Evolutionary conservation across 1,140 invertebrate species (phyloP), one percentile per base, ranked within the genome.

Genomic region (Bombus difficillimus): DNA sequence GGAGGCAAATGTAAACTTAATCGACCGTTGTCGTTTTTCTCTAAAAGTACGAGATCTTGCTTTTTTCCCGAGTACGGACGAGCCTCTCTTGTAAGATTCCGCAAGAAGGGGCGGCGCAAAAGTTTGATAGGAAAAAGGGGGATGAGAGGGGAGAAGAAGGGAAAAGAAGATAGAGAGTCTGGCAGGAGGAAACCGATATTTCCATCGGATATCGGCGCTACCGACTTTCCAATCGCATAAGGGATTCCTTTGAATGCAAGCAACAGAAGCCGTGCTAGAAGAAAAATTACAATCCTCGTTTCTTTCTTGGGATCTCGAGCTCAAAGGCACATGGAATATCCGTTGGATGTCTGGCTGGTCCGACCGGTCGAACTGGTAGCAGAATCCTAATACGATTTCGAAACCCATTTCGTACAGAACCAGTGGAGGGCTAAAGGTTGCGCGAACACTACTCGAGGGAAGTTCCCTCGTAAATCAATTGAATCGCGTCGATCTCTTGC

Each of bases 311-410:
- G 62, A 64, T 68, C 59, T n/a, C 41, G 25, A 15, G 39, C 37
- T 71, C 47, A 77, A 72, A 83, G 81, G 66, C 74, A 57, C 43
- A n/a, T 47, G 74, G 80, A 53, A 47, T 82, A 68, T 76, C 32
- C 9, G 57, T 64, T 12, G 73, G 43, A 62, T 57, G 37, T 78
- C 74, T 68, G 64, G 18, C 22, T 22, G 47, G 74, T 72, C 66
- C 41, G 32, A 41, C 28, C 28, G 39, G 15, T 57, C 74, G 57
- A 74, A 68, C 39, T 18, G 53, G 13, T 59, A 74, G 68, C 62
- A 77, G 77, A 77, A 81, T 80, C 88, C 89, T 89, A 82, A 89
- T 90, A 87, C 89, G 81, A 89, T 90, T 77, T 89, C 68, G 81
- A 89, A 89, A 84, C 81, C 89, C 88, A 90, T 90, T 86, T 87